Evolutionary conservation across 2,797 vertebrate species (phyloP).

Genomic region (Ctenosaura bakeri): DNA sequence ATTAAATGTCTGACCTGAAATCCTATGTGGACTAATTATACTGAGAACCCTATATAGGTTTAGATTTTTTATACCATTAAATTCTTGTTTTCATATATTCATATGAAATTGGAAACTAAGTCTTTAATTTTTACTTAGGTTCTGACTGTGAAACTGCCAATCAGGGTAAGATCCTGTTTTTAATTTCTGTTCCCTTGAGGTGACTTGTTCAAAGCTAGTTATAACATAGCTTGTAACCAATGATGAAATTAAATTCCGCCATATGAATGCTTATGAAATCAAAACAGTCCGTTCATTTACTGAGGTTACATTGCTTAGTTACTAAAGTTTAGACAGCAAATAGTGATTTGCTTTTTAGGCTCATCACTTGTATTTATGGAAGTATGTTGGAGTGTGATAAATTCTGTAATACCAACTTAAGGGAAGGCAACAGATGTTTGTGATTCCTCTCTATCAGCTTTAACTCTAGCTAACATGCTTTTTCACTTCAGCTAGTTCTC

Average conservation of each 20-base stretch:
- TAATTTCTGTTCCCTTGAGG: not conserved
- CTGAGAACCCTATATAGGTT: conserved; percentile 69
- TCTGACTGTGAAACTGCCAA: not conserved
- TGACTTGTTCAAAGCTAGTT: not conserved
- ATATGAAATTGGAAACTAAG: not conserved
- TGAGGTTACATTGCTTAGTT: conserved; percentile 39
- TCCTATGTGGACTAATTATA: conserved; percentile 67
- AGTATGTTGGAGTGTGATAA: not conserved
- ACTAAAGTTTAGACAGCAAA: not conserved
- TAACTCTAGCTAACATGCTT: not conserved
- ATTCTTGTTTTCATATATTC: not conserved
- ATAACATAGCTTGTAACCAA: conserved; percentile 30
- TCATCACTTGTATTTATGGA: not conserved
- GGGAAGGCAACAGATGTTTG: not conserved
- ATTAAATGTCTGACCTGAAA: conserved; percentile 81
- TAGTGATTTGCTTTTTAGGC: not conserved
- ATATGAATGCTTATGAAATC: conserved; percentile 44
- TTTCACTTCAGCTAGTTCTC: not conserved
- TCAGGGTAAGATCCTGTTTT: conserved; percentile 9
- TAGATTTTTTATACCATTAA: not conserved
- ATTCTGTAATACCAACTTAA: not conserved
- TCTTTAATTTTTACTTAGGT: not conserved
- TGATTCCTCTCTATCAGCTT: not conserved
- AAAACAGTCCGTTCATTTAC: conserved; percentile 33
- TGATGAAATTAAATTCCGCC: conserved; percentile 54